Percentiles rank a stretch among this genome's conserved stretches.
These are phyloP conservation scores for Rhinopomastus cyanomelas DNA, from an alignment of 2,113 vertebrate genomes.

Conservation along the genomic window DNA sequence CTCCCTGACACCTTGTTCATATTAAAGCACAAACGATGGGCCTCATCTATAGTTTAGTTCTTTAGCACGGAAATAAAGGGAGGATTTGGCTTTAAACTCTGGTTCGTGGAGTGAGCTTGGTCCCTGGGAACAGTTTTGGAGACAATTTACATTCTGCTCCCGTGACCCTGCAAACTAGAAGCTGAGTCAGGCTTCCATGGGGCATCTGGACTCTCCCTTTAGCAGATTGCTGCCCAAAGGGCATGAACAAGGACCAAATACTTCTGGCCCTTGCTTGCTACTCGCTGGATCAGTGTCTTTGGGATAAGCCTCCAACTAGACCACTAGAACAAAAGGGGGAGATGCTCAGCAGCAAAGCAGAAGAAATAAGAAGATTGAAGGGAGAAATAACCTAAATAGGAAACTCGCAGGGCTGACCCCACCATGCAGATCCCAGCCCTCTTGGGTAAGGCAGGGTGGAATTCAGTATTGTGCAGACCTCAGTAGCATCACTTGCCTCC, in stretches of 20 bases:
- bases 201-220: background rate
- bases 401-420: background rate
- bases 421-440: background rate
- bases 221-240: background rate
- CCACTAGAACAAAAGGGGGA: background rate
- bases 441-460: background rate
- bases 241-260: background rate
- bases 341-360: background rate
- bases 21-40: background rate
- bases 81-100: background rate
- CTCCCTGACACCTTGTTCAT: background rate
- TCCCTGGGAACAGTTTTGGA: background rate
- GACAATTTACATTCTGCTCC: background rate
- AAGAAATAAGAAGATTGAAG: background rate
- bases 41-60: background rate
- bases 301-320: background rate
- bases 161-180: background rate
- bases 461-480: background rate
- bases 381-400: background rate
- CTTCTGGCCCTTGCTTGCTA: background rate
- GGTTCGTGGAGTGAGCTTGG: background rate
- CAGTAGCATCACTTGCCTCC: fast-evolving
- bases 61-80: background rate
- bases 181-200: background rate
- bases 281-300: background rate